phyloP scores from a whole-genome alignment of 2,888 invertebrate species.

The Barypeithes pellucidus region DNA sequence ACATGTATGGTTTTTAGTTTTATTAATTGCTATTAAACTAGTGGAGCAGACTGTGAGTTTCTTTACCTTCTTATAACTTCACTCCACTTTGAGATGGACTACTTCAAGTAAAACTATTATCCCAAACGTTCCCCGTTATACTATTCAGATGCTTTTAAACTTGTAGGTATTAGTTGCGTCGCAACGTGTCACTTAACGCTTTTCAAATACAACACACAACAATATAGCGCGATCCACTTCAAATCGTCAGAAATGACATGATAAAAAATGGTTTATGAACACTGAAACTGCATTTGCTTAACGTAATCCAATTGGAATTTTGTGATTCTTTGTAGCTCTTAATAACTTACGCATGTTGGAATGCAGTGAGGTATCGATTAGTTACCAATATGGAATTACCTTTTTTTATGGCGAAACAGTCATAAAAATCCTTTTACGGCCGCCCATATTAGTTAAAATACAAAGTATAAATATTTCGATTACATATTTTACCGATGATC shows the following conservation, averaged over 20 bases:
- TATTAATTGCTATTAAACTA: too few species aligned
- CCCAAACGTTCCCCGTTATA: too few species aligned
- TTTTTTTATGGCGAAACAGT: slow-evolving; percentile 39
- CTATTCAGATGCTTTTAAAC: too few species aligned
- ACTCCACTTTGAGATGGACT: too few species aligned
- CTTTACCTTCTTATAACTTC: too few species aligned
- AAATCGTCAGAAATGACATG: background rate
- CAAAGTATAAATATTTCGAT: slow-evolving; percentile 32
- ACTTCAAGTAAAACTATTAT: too few species aligned
- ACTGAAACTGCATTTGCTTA: slow-evolving; percentile 2
- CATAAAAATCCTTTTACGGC: slow-evolving; percentile 40
- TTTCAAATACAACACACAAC: background rate
- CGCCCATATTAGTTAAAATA: slow-evolving; percentile 42
- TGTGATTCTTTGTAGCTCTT: slow-evolving; percentile 38
- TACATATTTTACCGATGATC: slow-evolving; percentile 29
- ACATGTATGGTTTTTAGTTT: too few species aligned
- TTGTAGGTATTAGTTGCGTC: too few species aligned
- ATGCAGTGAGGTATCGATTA: slow-evolving; percentile 40
- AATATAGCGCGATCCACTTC: background rate
- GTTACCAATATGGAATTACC: slow-evolving; percentile 47
- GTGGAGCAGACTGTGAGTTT: too few species aligned
- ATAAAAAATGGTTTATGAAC: background rate
- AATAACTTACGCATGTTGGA: slow-evolving; percentile 46
- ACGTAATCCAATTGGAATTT: slow-evolving; percentile 40
- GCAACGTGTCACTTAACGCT: background rate